Base-by-base conservation (phyloP, 2,797 vertebrate species). In the Gallinago nigripennis region DNA sequence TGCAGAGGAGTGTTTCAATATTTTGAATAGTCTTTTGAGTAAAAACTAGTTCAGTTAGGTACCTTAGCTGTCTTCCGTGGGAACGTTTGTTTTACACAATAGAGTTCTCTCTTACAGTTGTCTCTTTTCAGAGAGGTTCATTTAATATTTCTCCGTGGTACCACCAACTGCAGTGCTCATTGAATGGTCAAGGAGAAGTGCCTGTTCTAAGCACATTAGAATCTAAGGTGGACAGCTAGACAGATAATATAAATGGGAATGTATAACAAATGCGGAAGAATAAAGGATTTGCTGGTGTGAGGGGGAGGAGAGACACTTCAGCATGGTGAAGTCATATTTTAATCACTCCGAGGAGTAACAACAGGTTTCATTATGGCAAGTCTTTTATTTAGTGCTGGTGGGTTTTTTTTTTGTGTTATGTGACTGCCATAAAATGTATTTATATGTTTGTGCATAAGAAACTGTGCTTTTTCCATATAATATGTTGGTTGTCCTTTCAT, bases 361-460 rank as follows among this genome's bases (percentile, higher is more conserved):
- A 95, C 93, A 84, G 77, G 90, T 93, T 96, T 93, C 48, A 35
- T 94, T 97, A 73, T 94, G 94, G 86, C 95, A 95, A 73, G 45
- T 65, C 86, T 96, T 93, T 96, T 95, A 96, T 96, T 96, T 97
- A 96, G 91, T 88, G 85, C 89, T 75, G 37, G n/a, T 0, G 0
- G 0, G 28, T 5, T 23, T 78, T 79, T 76, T 75, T 77, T 75
- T 85, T 89, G 88, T 85, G 43, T 82, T 90, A 69, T 80, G 92
- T 94, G 83, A 81, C 83, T 90, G 86, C 90, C 68, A 92, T 96
- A 95, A 97, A 96, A 91, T 78, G 72, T 96, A 96, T 97, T 96
- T 97, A 97, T 97, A 96, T 94, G 72, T 89, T 93, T 96, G 90
- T 89, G 94, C 79, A 91, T 92, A 94, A 86, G 92, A 94, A 96